These are phyloP conservation scores for Donacobius atricapilla DNA, from an alignment of 2,113 vertebrate genomes.

Conservation along the genomic window DNA sequence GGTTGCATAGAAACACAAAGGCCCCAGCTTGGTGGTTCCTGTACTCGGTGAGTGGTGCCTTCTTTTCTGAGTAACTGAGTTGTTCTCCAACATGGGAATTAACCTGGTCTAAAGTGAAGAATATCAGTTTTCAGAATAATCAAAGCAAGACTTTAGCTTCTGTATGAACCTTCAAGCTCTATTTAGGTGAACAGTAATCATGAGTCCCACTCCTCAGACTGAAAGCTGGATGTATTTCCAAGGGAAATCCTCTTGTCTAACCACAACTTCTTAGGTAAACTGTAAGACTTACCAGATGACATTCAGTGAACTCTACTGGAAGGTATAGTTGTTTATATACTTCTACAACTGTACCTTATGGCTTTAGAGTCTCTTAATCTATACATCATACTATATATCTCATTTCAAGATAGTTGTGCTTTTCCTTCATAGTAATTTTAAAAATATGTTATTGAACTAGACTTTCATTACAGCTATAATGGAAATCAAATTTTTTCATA, in stretches of 20 bases:
- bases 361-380: neutral
- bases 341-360: neutral
- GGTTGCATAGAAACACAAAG: neutral
- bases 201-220: neutral
- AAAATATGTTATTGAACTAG: neutral
- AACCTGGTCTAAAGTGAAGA: neutral
- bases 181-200: neutral
- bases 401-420: neutral
- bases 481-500: neutral
- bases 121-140: neutral
- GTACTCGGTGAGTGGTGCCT: neutral
- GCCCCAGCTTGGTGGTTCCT: fast-evolving
- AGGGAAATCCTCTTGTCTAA: neutral
- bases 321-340: neutral
- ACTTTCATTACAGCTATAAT: neutral
- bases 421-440: neutral
- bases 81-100: neutral
- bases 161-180: neutral
- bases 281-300: neutral
- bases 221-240: neutral
- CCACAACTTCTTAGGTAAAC: neutral
- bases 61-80: neutral
- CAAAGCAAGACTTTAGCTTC: neutral
- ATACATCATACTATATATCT: neutral
- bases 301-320: neutral